These are phyloP conservation scores for Drosophila quinaria DNA, from an alignment of 2,888 invertebrate species.

Conservation along the genomic window DNA sequence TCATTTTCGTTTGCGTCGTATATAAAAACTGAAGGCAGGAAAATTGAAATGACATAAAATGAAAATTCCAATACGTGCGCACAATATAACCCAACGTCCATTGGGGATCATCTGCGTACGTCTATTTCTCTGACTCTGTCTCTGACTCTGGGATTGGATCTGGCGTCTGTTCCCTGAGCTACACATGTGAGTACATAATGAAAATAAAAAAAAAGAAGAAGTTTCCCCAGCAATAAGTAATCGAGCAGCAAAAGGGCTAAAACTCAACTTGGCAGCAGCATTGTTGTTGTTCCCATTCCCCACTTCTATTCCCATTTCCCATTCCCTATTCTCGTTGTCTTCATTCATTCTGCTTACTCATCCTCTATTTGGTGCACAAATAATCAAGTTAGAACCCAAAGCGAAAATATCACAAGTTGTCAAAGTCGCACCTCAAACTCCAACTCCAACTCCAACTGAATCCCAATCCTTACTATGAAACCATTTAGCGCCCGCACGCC, in stretches of 20 bases:
- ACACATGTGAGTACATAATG: slow-evolving; percentile 39
- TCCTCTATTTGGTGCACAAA: slow-evolving; percentile 48
- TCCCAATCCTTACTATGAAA: slow-evolving; percentile 43
- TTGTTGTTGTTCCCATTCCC: slow-evolving; percentile 1
- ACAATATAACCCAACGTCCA: slow-evolving; percentile 67
- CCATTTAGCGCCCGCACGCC: slow-evolving; percentile 77
- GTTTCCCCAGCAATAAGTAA: slow-evolving; percentile 60
- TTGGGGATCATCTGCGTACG: slow-evolving; percentile 52
- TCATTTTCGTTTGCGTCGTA: slow-evolving; percentile 71
- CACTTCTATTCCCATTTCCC: background rate
- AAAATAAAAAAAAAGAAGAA: slow-evolving; percentile 11
- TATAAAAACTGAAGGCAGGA: slow-evolving; percentile 69
- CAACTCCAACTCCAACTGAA: slow-evolving; percentile 1
- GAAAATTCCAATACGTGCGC: slow-evolving; percentile 77
- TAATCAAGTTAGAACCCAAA: slow-evolving; percentile 57
- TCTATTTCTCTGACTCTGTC: background rate
- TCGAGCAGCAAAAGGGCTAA: slow-evolving; percentile 55
- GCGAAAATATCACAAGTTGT: slow-evolving; percentile 60
- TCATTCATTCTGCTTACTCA: slow-evolving; percentile 42
- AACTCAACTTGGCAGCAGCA: slow-evolving; percentile 42
- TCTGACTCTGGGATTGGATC: slow-evolving; percentile 2
- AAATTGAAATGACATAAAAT: slow-evolving; percentile 81
- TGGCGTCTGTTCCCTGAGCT: slow-evolving; percentile 9
- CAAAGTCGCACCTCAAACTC: slow-evolving; percentile 27
- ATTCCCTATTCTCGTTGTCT: slow-evolving; percentile 9